Base-by-base conservation (phyloP, 1,140 invertebrate genomes). In the Trachymyrmex cornetzi region DNA sequence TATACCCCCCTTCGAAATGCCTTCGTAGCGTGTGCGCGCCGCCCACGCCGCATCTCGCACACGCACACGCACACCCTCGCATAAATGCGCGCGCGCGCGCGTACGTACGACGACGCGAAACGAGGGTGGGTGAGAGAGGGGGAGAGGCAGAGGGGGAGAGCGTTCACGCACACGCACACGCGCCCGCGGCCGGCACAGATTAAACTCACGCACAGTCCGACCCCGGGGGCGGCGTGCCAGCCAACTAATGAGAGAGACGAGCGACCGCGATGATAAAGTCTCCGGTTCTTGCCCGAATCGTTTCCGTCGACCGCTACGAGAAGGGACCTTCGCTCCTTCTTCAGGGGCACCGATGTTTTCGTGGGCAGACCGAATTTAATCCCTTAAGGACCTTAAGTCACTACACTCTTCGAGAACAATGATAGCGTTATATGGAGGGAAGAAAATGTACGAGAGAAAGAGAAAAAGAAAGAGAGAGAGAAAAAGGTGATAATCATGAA, bases 211-310 rank as follows among this genome's bases (percentile, higher is more conserved):
- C 94, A 94, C 92, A 91, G 88, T 87, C 69, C 89, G 87, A 74
- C 92, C 94, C 87, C 86, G 80, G 93, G 93, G 94, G 94, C 94
- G 86, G 90, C 92, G 91, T 93, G 91, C 93, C 94, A 94, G 89
- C 93, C 93, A 93, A 94, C 93, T 95, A 95, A 95, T 95, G 94
- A 95, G 94, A 93, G 93, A 92, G 89, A 90, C 91, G 88, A 91
- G 88, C 91, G 89, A 90, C 85, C 81, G 69, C 79, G 91, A 92
- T 93, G 91, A 93, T 93, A 92, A 93, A 93, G 91, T 93, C 88
- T 89, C 89, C 57, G 67, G 57, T 44, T 82, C 66, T 66, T 61
- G 80, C 14, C 48, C 79, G 75, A 69, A 77, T 74, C 66, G 48
- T 77, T 88, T 86, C 85, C 66, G 79, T 77, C 79, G 48, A 69